These are phyloP conservation scores for Cryptocheilus praepositus DNA, from an alignment of 2,888 invertebrate species.

Conservation along the genomic window DNA sequence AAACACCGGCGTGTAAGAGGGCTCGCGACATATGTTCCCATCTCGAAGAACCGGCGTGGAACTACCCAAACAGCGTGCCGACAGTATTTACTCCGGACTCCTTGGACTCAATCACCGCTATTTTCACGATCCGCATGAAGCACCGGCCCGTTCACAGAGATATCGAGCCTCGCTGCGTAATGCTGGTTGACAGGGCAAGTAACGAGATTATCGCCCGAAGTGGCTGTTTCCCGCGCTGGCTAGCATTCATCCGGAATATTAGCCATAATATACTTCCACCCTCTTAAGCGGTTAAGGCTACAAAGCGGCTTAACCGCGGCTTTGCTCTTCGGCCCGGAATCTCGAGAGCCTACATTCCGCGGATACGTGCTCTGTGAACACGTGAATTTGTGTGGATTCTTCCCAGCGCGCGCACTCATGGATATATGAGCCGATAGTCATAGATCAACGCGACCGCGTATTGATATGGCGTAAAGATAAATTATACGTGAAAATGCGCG, in stretches of 20 bases:
- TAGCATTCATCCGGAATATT: slow-evolving; percentile 55
- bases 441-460: no score
- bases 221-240: slow-evolving; percentile 54
- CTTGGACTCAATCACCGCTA: background rate
- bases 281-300: slow-evolving; percentile 56
- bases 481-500: no score
- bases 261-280: slow-evolving; percentile 60
- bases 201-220: slow-evolving; percentile 55
- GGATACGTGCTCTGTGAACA: slow-evolving; percentile 30
- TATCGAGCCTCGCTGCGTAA: background rate
- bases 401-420: background rate
- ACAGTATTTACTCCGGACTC: background rate
- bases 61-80: no score
- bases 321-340: slow-evolving; percentile 52
- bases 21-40: no score
- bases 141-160: background rate
- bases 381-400: background rate
- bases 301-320: slow-evolving; percentile 59
- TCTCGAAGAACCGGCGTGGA: no score
- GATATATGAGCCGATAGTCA: background rate
- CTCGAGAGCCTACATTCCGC: slow-evolving; percentile 56
- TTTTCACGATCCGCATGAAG: no score
- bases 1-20: no score
- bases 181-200: slow-evolving; percentile 19
- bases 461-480: no score